Evolutionary conservation across 2,888 invertebrate genomes (phyloP).

Genomic region (Clunio marinus): DNA sequence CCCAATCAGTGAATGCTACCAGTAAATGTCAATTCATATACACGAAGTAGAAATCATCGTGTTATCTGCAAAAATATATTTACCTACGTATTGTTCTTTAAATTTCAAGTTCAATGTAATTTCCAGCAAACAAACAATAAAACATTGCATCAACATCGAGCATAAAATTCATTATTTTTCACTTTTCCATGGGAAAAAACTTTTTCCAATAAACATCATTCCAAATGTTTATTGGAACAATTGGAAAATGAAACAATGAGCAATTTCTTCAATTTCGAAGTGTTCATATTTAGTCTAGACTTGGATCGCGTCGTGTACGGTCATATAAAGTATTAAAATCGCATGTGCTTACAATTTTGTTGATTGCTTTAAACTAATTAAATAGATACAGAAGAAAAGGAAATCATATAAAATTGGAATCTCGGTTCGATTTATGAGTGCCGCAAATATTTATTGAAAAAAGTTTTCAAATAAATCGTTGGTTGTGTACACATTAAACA

Average conservation of each 20-base stretch:
- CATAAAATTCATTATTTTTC: not conserved
- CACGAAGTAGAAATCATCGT: too few species aligned
- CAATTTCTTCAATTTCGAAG: too few species aligned
- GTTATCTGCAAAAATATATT: too few species aligned
- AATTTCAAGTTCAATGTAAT: conserved; percentile 33
- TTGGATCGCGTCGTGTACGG: conserved; percentile 26
- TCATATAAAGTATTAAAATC: not conserved
- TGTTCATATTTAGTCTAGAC: not conserved
- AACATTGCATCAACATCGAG: not conserved
- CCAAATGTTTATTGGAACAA: not conserved
- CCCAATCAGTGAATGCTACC: too few species aligned
- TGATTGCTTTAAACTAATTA: not conserved
- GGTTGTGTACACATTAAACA: too few species aligned
- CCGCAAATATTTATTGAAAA: too few species aligned
- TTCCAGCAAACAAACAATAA: not conserved
- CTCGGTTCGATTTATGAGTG: too few species aligned
- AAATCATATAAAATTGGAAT: too few species aligned
- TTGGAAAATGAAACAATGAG: not conserved
- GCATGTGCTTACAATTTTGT: not conserved
- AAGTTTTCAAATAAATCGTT: too few species aligned
- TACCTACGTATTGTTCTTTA: too few species aligned
- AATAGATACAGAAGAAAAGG: not conserved
- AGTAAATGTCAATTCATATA: too few species aligned
- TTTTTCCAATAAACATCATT: not conserved
- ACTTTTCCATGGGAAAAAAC: not conserved